phyloP scores from a whole-genome alignment of 2,797 vertebrate species.

The Ispidina picta region DNA sequence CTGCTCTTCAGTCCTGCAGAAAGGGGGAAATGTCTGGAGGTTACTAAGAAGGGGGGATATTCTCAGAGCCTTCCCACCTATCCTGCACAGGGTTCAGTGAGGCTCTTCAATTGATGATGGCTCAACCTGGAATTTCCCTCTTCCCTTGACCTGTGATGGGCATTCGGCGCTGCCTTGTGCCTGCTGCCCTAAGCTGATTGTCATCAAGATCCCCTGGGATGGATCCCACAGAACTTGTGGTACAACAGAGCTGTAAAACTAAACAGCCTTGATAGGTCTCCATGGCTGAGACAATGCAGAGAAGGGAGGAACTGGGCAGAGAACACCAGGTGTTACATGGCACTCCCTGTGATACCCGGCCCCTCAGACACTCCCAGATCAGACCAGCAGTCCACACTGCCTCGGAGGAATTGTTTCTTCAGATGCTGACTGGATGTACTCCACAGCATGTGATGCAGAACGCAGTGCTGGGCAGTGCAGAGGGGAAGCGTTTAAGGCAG shows the following conservation, averaged over 20 bases:
- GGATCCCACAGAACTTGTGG: not conserved
- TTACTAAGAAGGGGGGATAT: not conserved
- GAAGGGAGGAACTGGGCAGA: not conserved
- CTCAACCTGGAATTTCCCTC: not conserved
- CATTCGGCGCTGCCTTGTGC: not conserved
- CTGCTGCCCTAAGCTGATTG: not conserved
- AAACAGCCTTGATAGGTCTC: not conserved
- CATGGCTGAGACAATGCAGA: accelerated
- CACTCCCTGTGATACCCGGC: not conserved
- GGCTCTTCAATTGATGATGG: not conserved
- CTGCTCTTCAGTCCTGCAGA: accelerated
- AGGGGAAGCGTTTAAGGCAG: not conserved
- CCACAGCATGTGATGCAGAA: accelerated
- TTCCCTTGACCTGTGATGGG: not conserved
- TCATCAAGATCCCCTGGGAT: not conserved
- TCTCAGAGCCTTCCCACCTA: not conserved
- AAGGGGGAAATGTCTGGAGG: not conserved
- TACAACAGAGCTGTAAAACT: not conserved
- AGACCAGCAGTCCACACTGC: not conserved
- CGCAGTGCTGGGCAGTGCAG: accelerated
- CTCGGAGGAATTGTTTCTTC: not conserved
- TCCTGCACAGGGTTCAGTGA: not conserved
- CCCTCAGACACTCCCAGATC: accelerated
- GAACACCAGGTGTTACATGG: not conserved
- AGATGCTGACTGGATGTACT: not conserved